These are phyloP conservation scores for Camponotus vicinus DNA, from an alignment of 1,140 invertebrate genomes.

Conservation along the genomic window DNA sequence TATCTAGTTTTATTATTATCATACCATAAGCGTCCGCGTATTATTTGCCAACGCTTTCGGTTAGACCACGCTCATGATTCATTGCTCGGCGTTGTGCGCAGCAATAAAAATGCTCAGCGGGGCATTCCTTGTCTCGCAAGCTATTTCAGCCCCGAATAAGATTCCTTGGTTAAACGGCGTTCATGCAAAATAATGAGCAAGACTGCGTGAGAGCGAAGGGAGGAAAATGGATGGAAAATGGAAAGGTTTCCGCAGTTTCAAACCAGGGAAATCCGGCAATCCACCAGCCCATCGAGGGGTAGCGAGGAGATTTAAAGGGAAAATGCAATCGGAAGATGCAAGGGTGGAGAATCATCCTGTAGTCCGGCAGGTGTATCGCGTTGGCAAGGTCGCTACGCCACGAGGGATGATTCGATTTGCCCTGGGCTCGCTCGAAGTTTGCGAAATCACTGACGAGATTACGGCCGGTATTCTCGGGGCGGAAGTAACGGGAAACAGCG, in stretches of 20 bases:
- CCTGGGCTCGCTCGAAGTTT: slow-evolving; percentile 54
- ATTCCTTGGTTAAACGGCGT: slow-evolving; percentile 52
- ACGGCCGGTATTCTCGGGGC: not conserved
- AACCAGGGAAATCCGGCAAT: not conserved
- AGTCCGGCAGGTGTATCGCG: slow-evolving; percentile 18
- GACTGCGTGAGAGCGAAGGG: slow-evolving; percentile 2
- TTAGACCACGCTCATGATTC: slow-evolving; percentile 45
- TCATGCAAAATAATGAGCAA: slow-evolving; percentile 68
- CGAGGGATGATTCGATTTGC: slow-evolving; percentile 65
- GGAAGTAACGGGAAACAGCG: not conserved
- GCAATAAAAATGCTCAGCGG: slow-evolving; percentile 38
- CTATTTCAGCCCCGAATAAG: slow-evolving; percentile 61
- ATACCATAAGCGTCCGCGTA: slow-evolving; percentile 45
- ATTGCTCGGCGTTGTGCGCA: slow-evolving; percentile 38
- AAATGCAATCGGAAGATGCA: not conserved
- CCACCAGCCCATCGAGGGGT: not conserved
- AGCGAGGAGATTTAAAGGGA: not conserved
- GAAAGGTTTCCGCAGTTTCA: slow-evolving; percentile 4
- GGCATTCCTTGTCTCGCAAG: slow-evolving; percentile 36
- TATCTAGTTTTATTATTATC: slow-evolving; percentile 55
- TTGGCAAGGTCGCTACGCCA: not conserved
- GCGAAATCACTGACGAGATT: slow-evolving; percentile 69
- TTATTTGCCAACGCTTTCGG: slow-evolving; percentile 55
- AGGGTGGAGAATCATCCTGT: slow-evolving; percentile 34
- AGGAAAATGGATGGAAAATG: not conserved